Evolutionary conservation across 2,888 invertebrate species (phyloP), one percentile per base, ranked within the genome.

Genomic region (Germaria angustata): DNA sequence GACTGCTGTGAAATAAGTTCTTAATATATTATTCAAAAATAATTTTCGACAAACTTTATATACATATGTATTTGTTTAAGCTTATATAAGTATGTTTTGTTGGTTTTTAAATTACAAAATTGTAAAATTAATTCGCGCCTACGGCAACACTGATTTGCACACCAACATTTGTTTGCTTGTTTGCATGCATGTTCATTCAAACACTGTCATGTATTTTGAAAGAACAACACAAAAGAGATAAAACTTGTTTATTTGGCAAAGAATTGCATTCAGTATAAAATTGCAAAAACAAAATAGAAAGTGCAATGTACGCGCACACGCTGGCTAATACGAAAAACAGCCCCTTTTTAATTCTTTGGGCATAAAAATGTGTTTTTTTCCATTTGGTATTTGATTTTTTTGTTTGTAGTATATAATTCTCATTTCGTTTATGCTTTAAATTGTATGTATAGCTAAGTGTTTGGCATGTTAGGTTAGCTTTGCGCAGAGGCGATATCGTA

Each of bases 401-500:
- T 13, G 13, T 41, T 51, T 41, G 13, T 28, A 71, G 2, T 55
- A 15, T 85, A 78, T 13, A 87, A 88, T 89, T 89, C 89, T 20
- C 88, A 89, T 85, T 57, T 63, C 0, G 72, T 86, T 87, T 9
- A 41, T 53, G 61, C 17, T 2, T 0, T 0, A 6, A 1, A 0
- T 1, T 15, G 5, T 61, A 77, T 68, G 82, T 84, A 76, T 65
- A 4, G 8, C 11, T 9, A 7, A 9, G 32, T 2, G 1, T 49
- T 15, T 0, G 0, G 0, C 0, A 0, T 0, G 0, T 11, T 13
- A 57, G 24, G 4, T 87, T 85, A 95, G 94, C 95, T 95, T 95
- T 96, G 96, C 96, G 96, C 96, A 96, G 96, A 93, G 95, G 95
- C 95, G 94, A 94, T 95, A 95, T 95, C 95, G 95, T 96, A 96